Evolutionary conservation across 2,888 invertebrate genomes (phyloP).

Genomic region (Fragum whitleyi): DNA sequence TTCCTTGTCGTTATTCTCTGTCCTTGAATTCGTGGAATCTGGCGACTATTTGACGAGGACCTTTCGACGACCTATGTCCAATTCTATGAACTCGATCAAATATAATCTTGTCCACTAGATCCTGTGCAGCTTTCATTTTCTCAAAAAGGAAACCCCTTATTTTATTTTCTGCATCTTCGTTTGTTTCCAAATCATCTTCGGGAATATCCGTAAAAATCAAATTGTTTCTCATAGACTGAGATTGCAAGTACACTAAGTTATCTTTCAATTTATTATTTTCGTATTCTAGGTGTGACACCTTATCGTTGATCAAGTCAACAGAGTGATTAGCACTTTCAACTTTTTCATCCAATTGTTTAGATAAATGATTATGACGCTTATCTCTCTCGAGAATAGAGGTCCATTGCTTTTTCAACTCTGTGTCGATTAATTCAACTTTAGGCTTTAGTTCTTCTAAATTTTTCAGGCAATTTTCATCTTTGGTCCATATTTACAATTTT

Average conservation of each 20-base stretch:
- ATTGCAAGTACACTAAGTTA: constrained; percentile 30
- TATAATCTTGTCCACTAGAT: constrained; percentile 6
- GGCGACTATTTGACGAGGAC: constrained; percentile 40
- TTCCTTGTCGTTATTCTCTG: constrained; percentile 34
- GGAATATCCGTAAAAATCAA: constrained; percentile 32
- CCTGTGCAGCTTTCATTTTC: constrained; percentile 30
- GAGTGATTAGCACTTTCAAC: constrained; percentile 28
- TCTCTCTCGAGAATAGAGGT: too few species aligned
- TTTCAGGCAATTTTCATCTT: neutral
- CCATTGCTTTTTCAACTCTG: too few species aligned
- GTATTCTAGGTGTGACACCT: constrained; percentile 13
- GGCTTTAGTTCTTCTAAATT: constrained; percentile 27
- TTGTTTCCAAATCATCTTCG: constrained; percentile 21
- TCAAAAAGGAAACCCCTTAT: constrained; percentile 18
- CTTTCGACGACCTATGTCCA: constrained; percentile 16
- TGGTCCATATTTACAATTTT: constrained; percentile 14
- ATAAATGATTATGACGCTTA: constrained; percentile 14
- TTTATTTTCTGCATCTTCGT: constrained; percentile 26
- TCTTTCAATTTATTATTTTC: constrained; percentile 30
- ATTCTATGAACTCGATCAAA: constrained; percentile 42
- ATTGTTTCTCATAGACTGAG: constrained; percentile 39
- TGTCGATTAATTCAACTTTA: too few species aligned
- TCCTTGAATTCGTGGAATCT: constrained; percentile 47
- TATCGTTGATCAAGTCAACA: constrained; percentile 17
- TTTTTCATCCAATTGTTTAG: constrained; percentile 18